A percentile compares a stretch with the other conserved stretches of the same genome.
phyloP scores from a whole-genome alignment of 2,797 vertebrate genomes.

The Morus bassanus region DNA sequence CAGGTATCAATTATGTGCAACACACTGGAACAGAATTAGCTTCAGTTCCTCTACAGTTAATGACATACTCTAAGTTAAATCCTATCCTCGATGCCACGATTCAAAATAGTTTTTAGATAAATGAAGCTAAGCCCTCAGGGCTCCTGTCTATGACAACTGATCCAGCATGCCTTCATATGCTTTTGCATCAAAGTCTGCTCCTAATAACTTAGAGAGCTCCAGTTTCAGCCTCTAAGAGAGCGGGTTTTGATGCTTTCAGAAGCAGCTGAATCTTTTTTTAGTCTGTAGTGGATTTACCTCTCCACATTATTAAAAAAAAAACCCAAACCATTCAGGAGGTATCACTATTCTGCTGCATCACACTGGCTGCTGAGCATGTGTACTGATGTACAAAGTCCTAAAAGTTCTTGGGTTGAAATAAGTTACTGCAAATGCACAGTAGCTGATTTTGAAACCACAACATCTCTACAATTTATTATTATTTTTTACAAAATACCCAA shows the following conservation, averaged over 20 bases:
- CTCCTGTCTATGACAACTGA: neutral
- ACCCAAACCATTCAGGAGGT: neutral
- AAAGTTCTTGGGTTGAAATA: slow-evolving; percentile 45
- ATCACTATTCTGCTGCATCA: neutral
- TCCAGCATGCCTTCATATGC: neutral
- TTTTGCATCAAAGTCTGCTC: slow-evolving; percentile 11
- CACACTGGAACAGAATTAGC: neutral
- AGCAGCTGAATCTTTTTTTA: neutral
- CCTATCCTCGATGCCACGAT: neutral
- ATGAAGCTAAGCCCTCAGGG: neutral
- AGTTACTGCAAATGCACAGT: slow-evolving; percentile 66
- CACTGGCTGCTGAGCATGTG: neutral
- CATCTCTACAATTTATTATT: slow-evolving; percentile 72
- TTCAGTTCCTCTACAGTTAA: neutral
- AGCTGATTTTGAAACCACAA: slow-evolving; percentile 68
- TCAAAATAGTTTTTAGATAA: neutral
- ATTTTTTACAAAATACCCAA: slow-evolving; percentile 72
- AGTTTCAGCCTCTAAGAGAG: neutral
- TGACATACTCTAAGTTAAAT: neutral
- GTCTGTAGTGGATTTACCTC: neutral
- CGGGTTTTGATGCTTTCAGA: neutral
- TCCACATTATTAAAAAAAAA: neutral
- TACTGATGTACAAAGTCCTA: neutral
- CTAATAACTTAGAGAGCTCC: neutral
- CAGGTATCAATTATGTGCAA: neutral